These are phyloP conservation scores for Dromas ardeola DNA, from an alignment of 2,113 vertebrate genomes.

Conservation along the genomic window DNA sequence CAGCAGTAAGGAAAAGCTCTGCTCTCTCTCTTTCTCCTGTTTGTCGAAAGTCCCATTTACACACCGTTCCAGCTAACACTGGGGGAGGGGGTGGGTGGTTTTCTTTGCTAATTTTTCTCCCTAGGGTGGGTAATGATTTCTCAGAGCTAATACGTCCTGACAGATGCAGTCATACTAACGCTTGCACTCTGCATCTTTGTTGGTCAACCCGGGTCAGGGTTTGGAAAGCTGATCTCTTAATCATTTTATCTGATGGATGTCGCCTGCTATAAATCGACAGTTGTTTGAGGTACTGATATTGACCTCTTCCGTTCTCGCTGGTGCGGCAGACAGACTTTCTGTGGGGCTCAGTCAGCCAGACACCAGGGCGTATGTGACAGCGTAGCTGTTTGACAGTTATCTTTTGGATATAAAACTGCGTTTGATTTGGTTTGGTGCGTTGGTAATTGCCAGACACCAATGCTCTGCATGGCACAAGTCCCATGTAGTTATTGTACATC, in stretches of 20 bases:
- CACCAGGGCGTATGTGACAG: not conserved
- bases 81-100: not conserved
- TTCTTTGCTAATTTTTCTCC: constrained; percentile 54
- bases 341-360: not conserved
- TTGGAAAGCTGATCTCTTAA: constrained; percentile 60
- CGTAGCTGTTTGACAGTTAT: not conserved
- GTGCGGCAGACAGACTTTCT: not conserved
- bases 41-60: not conserved
- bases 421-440: not conserved
- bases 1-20: not conserved
- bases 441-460: not conserved
- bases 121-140: constrained; percentile 39
- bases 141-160: constrained; percentile 37
- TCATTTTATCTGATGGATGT: constrained; percentile 47
- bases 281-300: not conserved
- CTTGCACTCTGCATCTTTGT: constrained; percentile 5
- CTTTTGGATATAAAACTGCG: not conserved
- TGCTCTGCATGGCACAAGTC: not conserved
- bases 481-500: accelerated
- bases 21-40: not conserved
- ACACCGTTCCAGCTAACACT: not conserved
- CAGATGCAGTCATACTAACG: constrained; percentile 34
- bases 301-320: not conserved
- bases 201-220: not conserved
- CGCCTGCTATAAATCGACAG: not conserved